Base-by-base conservation (phyloP, 2,888 invertebrate genomes). In the Erebia aethiops region DNA sequence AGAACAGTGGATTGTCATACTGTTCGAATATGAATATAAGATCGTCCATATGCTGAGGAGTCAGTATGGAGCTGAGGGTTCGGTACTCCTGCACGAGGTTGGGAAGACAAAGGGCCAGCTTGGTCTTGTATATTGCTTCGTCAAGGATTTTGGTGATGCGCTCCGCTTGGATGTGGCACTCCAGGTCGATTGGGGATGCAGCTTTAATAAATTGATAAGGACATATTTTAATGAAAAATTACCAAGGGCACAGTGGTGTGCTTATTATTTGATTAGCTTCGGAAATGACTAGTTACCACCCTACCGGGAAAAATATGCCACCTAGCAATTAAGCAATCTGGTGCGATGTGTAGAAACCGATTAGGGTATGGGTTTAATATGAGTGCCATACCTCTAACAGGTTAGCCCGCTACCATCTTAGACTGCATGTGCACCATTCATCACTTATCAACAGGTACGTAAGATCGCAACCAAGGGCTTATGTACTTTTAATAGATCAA, bases 111-210 rank as follows among this genome's bases (percentile, higher is more conserved):
- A 92, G 75, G 0, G 91, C 86, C n/a, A 94, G 81, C 74, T 91
- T 89, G 14, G 92, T 87, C 77, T 94, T 94, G 69, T 88, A 87
- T 4, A 94, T 84, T 0, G 91, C 85, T 70, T 92, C 93, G 70
- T 94, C 89, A 9, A 95, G 77, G 67, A 95, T 92, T 76, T 91
- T 91, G 0, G 93, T 89, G 62, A 95, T 91, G 43, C 95, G 87
- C 71, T 94, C 94, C 2, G 91, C 87, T 83, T 94, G 94, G 67
- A 95, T 94, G 73, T 87, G 84, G 71, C 91, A 90, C 78, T 94
- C 92, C 76, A 94, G 77, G 74, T 94, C 94, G 74, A 94, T 87
- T n/a, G 90, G 90, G 0, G 88, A 89, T 0, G 87, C 82, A 43
- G 80, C 92, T 91, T 21, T 16, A 57, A 60, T 26, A 26, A 14